phyloP scores from a whole-genome alignment of 2,113 vertebrate species.

The Caretta caretta region DNA sequence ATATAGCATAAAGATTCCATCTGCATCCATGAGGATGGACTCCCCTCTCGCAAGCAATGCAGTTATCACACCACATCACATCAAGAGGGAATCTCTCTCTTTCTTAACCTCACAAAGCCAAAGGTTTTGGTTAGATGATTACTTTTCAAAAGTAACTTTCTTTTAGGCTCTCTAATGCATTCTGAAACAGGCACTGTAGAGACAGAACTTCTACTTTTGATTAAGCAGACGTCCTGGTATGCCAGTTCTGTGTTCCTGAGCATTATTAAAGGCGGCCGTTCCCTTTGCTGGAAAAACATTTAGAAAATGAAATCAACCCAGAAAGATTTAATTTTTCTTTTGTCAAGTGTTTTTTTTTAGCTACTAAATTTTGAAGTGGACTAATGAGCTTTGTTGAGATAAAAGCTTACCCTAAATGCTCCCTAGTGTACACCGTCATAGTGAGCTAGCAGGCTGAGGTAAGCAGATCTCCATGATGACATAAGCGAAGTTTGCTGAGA shows the following conservation, averaged over 20 bases:
- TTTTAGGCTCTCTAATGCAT: background rate
- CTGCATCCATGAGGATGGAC: background rate
- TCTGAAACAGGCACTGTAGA: background rate
- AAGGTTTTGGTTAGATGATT: background rate
- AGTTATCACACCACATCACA: background rate
- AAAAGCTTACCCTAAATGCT: background rate
- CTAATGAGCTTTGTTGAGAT: background rate
- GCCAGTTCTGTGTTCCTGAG: background rate
- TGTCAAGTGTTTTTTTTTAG: background rate
- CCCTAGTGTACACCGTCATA: background rate
- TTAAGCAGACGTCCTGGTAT: background rate
- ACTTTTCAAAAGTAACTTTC: background rate
- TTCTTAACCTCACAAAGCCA: background rate
- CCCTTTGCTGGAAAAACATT: background rate
- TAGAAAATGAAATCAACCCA: background rate
- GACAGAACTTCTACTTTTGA: background rate
- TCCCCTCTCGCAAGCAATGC: background rate
- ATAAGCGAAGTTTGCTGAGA: background rate
- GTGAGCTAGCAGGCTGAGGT: background rate
- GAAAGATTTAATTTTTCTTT: background rate
- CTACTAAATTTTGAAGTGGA: background rate
- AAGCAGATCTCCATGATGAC: background rate
- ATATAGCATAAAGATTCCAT: background rate
- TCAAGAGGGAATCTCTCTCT: background rate
- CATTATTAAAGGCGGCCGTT: background rate